Base-by-base conservation (phyloP, 2,797 vertebrate genomes). In the Lophius americanus region DNA sequence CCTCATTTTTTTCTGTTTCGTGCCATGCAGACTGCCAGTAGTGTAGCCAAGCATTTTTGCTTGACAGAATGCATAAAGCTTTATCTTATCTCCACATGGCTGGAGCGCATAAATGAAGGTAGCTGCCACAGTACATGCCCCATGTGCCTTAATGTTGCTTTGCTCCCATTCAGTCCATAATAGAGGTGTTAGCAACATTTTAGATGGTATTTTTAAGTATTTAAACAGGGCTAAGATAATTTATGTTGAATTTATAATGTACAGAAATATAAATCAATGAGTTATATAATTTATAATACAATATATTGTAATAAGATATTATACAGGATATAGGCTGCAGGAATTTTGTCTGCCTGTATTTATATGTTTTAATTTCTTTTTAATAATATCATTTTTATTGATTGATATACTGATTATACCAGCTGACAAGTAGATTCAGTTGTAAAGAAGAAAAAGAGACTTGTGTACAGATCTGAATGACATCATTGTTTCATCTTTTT, bases 51-150 rank as follows among this genome's bases (percentile, higher is more conserved):
- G 77, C 66, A 5, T 70, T 79, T 83, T 85, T 81, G 77, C 68
- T 74, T 83, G 68, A 75, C 83, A 73, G 53, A 76, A 78, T 77
- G 69, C 61, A 62, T 53, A 68, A 52, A 62, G 74, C 70, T 81
- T 83, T 80, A 78, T 89, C 87, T 86, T 84, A 85, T 88, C 83
- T 80, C 37, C 79, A 86, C 79, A 78, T 72, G 75, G 70, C 76
- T 83, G 76, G 49, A 70, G 72, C 77, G 79, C 23, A 82, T 74
- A 80, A 83, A 86, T 68, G 55, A 77, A 77, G 55, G 60, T 57
- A 59, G 65, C 71, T 60, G 64, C 66, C 63, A 51, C 63, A 64
- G 44, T 63, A 56, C 73, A 71, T 47, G 55, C 56, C 67, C 71
- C 64, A 46, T 78, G 78, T 73, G 56, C 66, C 55, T 58, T 1